These are phyloP conservation scores for Artemia sinica DNA, from an alignment of 2,888 invertebrate genomes.

Conservation along the genomic window DNA sequence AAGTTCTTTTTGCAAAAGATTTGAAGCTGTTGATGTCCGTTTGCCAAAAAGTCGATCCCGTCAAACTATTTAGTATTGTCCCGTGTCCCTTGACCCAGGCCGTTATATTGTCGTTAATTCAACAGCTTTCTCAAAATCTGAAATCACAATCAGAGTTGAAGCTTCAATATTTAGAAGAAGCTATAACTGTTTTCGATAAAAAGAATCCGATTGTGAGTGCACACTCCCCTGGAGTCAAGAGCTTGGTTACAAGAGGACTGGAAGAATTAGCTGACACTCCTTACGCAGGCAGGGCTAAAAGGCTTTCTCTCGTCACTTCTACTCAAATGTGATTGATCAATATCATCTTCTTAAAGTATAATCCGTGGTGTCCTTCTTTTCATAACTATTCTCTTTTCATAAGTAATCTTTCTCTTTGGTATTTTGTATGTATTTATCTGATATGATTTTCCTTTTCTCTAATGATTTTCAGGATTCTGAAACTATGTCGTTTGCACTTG, in stretches of 20 bases:
- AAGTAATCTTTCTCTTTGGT: too few species aligned
- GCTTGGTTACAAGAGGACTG: conserved; percentile 56
- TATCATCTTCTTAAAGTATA: too few species aligned
- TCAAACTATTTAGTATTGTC: conserved; percentile 48
- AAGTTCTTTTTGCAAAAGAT: conserved; percentile 72
- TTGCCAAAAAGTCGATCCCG: conserved; percentile 65
- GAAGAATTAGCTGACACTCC: conserved; percentile 30
- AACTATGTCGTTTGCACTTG: too few species aligned
- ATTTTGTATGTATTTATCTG: too few species aligned
- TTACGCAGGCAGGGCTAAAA: not conserved
- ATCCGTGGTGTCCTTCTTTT: too few species aligned
- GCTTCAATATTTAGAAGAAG: conserved; percentile 65
- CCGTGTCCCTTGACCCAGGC: conserved; percentile 63
- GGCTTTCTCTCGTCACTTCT: not conserved
- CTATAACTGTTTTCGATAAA: conserved; percentile 61
- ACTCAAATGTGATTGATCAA: not conserved
- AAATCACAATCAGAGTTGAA: conserved; percentile 63
- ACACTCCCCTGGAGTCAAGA: conserved; percentile 59
- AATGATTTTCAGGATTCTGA: too few species aligned
- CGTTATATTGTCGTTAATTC: conserved; percentile 76
- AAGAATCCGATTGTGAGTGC: conserved; percentile 58
- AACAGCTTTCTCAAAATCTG: conserved; percentile 81
- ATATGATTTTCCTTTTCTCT: too few species aligned
- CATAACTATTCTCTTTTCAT: too few species aligned
- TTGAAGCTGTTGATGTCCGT: conserved; percentile 66